These are phyloP conservation scores for Holothuria scabra DNA, from an alignment of 53 echinoderm and acorn worm species.

Conservation along the genomic window DNA sequence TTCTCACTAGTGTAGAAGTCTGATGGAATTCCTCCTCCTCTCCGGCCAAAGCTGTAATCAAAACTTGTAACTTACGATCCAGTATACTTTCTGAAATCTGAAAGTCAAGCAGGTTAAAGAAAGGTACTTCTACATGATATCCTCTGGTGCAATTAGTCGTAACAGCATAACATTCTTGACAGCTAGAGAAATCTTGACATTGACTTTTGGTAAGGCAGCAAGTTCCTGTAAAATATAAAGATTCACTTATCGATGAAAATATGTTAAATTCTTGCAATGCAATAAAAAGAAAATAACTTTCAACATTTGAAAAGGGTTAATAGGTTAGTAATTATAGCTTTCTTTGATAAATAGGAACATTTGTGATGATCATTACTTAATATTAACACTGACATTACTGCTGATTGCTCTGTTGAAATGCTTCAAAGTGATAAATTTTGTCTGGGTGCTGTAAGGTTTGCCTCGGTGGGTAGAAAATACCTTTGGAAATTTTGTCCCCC, in stretches of 20 bases:
- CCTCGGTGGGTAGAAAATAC: too few relatives aligned
- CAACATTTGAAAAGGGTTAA: background rate
- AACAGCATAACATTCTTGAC: slow-evolving; percentile 63
- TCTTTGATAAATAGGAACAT: too few relatives aligned
- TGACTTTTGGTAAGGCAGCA: slow-evolving; percentile 60
- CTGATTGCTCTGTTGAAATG: too few relatives aligned
- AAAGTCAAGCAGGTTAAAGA: slow-evolving; percentile 56
- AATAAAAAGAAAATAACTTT: background rate
- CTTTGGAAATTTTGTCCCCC: too few relatives aligned
- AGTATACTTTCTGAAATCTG: slow-evolving; percentile 40
- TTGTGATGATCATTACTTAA: too few relatives aligned
- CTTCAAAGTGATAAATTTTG: too few relatives aligned
- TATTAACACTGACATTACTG: too few relatives aligned
- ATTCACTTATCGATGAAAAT: too few relatives aligned
- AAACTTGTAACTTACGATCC: slow-evolving; percentile 40
- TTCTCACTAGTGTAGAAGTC: slow-evolving; percentile 45
- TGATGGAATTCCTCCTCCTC: slow-evolving; percentile 61
- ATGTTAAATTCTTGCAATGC: background rate
- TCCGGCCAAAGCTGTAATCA: slow-evolving; percentile 51
- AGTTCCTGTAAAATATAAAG: slow-evolving; percentile 46
- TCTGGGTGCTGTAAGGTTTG: too few relatives aligned
- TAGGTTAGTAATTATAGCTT: too few relatives aligned
- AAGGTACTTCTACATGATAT: slow-evolving; percentile 65
- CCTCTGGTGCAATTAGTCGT: slow-evolving; percentile 56
- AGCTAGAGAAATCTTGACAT: slow-evolving; percentile 52